Percentiles rank a stretch among this genome's conserved stretches.
phyloP scores from a whole-genome alignment of 2,888 invertebrate genomes.

The Andrena trimmerana region DNA sequence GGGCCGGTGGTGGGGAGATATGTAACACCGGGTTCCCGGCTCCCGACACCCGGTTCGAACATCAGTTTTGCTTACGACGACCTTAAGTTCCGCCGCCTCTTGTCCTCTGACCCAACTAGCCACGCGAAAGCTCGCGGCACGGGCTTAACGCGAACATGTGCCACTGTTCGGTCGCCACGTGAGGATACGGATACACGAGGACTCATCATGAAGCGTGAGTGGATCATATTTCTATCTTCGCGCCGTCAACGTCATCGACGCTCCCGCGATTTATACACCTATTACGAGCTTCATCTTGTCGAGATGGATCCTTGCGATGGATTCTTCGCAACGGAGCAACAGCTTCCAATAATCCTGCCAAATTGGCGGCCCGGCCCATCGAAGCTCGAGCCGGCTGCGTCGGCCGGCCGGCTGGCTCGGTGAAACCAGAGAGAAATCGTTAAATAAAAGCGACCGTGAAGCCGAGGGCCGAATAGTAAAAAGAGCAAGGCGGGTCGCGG shows the following conservation, averaged over 20 bases:
- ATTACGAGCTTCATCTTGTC: background rate
- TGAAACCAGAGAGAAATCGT: slow-evolving; percentile 74
- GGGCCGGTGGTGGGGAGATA: slow-evolving; percentile 70
- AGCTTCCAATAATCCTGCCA: slow-evolving; percentile 63
- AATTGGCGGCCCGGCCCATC: slow-evolving; percentile 60
- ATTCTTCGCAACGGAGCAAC: slow-evolving; percentile 30
- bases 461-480: slow-evolving; percentile 61
- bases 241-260: background rate
- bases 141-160: slow-evolving; percentile 20
- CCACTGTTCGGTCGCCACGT: background rate
- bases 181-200: slow-evolving; percentile 27
- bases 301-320: slow-evolving; percentile 22
- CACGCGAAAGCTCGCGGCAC: slow-evolving; percentile 24
- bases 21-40: slow-evolving; percentile 72
- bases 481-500: slow-evolving; percentile 63
- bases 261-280: background rate
- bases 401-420: slow-evolving; percentile 46
- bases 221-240: background rate
- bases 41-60: slow-evolving; percentile 62
- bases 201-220: slow-evolving; percentile 73
- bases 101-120: slow-evolving; percentile 66
- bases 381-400: slow-evolving; percentile 41
- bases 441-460: slow-evolving; percentile 69
- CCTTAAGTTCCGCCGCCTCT: slow-evolving; percentile 70
- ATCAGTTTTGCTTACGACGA: slow-evolving; percentile 78